Evolutionary conservation across 2,113 vertebrate genomes (phyloP).

Genomic region (Microtus ochrogaster): DNA sequence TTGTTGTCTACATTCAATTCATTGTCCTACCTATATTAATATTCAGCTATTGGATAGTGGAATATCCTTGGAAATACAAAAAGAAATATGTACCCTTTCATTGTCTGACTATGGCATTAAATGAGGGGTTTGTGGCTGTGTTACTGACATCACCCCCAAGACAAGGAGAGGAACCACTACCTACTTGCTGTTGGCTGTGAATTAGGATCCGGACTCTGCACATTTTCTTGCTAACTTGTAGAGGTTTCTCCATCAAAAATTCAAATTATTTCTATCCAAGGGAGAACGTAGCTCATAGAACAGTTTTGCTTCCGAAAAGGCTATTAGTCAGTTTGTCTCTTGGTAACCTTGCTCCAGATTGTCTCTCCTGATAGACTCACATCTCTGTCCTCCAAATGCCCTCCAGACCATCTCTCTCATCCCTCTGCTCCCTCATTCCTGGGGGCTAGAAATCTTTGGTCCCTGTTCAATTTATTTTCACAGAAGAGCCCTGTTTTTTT

Average conservation of each 20-base stretch:
- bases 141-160: neutral
- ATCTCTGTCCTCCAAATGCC: constrained; percentile 11
- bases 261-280: constrained; percentile 16
- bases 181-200: neutral
- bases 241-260: neutral
- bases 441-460: constrained; percentile 45
- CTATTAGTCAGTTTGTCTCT: neutral
- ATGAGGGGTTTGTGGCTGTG: neutral
- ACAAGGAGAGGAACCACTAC: neutral
- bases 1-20: constrained; percentile 11
- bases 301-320: neutral
- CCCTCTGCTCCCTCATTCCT: neutral
- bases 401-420: neutral
- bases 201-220: neutral
- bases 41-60: too few species aligned
- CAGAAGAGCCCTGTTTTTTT: neutral
- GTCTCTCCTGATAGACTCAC: neutral
- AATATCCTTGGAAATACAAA: constrained; percentile 34
- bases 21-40: neutral
- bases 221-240: constrained; percentile 1
- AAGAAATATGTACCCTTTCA: neutral
- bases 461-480: constrained; percentile 29
- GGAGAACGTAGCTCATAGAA: neutral
- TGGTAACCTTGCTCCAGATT: neutral
- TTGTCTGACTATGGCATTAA: neutral